Evolutionary conservation across 2,888 invertebrate species (phyloP), one percentile per base, ranked within the genome.

Genomic region (Seira musarum): DNA sequence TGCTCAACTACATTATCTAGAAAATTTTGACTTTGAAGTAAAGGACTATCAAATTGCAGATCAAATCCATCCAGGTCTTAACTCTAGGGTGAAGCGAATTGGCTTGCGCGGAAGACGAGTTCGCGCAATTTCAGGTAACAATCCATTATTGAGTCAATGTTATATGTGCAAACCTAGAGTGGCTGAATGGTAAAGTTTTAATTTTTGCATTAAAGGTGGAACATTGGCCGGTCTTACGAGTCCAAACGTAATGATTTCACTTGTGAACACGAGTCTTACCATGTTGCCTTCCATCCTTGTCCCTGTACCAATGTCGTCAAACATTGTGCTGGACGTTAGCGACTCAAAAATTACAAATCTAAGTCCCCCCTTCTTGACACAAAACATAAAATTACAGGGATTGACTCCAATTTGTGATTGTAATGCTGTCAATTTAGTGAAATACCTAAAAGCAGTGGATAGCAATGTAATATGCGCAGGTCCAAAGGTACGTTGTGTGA

Each of bases 401-500:
- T 95, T 96, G 89, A 96, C 96, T 0, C 93, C 96, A 65, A 91
- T 92, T 78, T 97, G 97, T 88, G 96, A 96, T 88, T 97, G 97
- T 88, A 93, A 93, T 87, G 93, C 94, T 1, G 81, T 84, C 0
- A 82, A 84, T 70, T 74, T 87, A 5, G 84, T 87, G 15, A 83
- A 82, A 40, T 87, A 87, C 57, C 67, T 87, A 49, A 82, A 86
- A 63, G 72, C 80, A 8, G 83, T 85, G 1, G 84, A 85, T n/a
- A 84, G 83, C 35, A 83, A 76, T 53, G 84, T 84, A 6, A 70
- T 83, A n/a, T 85, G 85, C 22, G 49, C 73, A 0, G 80, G 80
- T 91, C 92, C 0, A 96, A 96, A 0, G 91, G 53, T 53, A 53
- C 30, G 30, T 30, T n/a, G n/a, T n/a, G n/a, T n/a, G n/a, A n/a